Conservation (phyloP, 2,113 vertebrate genomes). For the Mohoua ochrocephala region DNA sequence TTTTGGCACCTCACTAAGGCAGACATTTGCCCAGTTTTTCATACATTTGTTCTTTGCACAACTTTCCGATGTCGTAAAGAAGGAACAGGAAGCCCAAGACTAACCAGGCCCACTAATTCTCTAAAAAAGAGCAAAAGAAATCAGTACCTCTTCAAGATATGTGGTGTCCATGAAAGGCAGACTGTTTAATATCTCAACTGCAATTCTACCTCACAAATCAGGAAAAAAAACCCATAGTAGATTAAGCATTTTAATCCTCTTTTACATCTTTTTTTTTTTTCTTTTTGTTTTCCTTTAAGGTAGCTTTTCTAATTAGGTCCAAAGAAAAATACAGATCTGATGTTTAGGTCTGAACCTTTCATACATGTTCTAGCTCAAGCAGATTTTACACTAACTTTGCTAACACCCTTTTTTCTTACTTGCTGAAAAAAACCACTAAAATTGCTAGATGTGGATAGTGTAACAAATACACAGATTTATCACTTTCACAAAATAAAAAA, state of each 20-base stretch:
- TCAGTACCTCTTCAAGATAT: neutral
- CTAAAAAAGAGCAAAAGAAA: neutral
- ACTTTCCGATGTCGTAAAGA: neutral
- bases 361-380: neutral
- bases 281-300: neutral
- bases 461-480: neutral
- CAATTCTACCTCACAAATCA: neutral
- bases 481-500: neutral
- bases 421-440: neutral
- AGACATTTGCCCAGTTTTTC: neutral
- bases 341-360: neutral
- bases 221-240: neutral
- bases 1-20: neutral
- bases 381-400: neutral
- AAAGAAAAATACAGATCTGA: neutral
- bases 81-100: neutral
- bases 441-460: neutral
- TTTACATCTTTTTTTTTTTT: accelerated
- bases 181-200: neutral
- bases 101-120: neutral
- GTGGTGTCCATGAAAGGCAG: neutral
- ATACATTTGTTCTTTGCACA: neutral
- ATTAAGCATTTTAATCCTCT: neutral
- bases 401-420: neutral
- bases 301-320: neutral